These are phyloP conservation scores for Stegophylla sp. DNA, from an alignment of 2,888 invertebrate genomes.

Conservation along the genomic window DNA sequence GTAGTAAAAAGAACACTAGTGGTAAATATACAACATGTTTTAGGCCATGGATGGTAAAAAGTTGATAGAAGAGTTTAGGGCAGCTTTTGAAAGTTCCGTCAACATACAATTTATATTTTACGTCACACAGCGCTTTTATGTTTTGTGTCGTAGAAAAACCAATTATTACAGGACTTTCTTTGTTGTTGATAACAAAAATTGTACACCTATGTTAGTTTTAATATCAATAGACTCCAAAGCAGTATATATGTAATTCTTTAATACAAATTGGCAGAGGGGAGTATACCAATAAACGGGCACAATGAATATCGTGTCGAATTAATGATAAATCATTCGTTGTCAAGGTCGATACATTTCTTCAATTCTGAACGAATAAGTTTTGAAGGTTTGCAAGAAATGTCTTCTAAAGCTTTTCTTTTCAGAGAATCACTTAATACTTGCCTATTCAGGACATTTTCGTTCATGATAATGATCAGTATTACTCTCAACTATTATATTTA, in stretches of 20 bases:
- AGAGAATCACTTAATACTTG: slow-evolving; percentile 17
- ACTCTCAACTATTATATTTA: too few species aligned
- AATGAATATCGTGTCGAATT: too few species aligned
- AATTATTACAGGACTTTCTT: slow-evolving; percentile 13
- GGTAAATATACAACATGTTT: slow-evolving; percentile 3
- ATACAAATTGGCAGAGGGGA: background rate
- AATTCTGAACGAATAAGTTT: slow-evolving; percentile 22
- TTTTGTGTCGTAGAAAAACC: background rate
- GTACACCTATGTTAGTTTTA: slow-evolving; percentile 3
- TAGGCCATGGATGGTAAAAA: slow-evolving; percentile 1
- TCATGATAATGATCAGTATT: too few species aligned
- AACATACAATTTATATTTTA: slow-evolving; percentile 2
- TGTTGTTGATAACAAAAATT: slow-evolving; percentile 4
- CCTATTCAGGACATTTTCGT: too few species aligned
- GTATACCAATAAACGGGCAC: background rate
- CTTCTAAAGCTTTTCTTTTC: background rate
- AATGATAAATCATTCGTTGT: background rate
- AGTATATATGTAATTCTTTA: too few species aligned
- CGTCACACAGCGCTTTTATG: background rate
- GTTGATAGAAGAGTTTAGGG: background rate
- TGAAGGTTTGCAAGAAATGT: slow-evolving; percentile 24
- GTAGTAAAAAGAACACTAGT: slow-evolving; percentile 3
- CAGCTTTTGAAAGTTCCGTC: slow-evolving; percentile 1
- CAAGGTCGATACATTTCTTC: background rate
- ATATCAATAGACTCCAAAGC: slow-evolving; percentile 1